These are phyloP conservation scores for Sminthurinus signatus DNA, from an alignment of 1,140 invertebrate species.

Conservation along the genomic window DNA sequence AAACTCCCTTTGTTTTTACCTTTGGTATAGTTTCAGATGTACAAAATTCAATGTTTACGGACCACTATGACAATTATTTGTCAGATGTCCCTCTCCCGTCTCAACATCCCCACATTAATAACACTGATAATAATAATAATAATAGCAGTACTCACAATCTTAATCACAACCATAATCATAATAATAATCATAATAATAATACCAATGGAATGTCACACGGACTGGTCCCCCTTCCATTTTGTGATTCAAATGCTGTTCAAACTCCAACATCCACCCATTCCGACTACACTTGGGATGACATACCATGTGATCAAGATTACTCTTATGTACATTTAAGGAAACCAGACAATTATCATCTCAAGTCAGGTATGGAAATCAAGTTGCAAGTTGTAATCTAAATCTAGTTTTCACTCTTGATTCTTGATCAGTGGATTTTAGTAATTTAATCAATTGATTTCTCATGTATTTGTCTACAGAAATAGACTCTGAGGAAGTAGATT, in stretches of 20 bases:
- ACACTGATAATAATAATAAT: not conserved
- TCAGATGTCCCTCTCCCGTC: constrained; percentile 20
- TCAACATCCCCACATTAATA: constrained; percentile 15
- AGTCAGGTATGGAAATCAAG: no score
- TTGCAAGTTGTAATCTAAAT: no score
- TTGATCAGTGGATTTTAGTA: not conserved
- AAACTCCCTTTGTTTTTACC: no score
- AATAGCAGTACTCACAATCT: not conserved
- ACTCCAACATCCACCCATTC: constrained; percentile 16
- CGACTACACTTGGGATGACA: constrained; percentile 35
- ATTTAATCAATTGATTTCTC: not conserved
- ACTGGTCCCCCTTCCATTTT: not conserved
- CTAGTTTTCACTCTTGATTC: no score
- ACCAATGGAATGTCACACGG: not conserved
- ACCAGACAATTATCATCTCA: constrained; percentile 30
- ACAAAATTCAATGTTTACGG: constrained; percentile 16
- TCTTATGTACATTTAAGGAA: constrained; percentile 24
- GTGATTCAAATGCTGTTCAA: not conserved
- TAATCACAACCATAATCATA: no score
- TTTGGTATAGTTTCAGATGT: constrained; percentile 36
- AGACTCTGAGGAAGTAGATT: constrained; percentile 33
- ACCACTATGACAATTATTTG: constrained; percentile 33
- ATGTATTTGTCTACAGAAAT: constrained; percentile 19
- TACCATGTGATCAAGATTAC: constrained; percentile 21
- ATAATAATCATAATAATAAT: no score